These are phyloP conservation scores for Charanyca ferruginea DNA, from an alignment of 2,888 invertebrate genomes.

Conservation along the genomic window DNA sequence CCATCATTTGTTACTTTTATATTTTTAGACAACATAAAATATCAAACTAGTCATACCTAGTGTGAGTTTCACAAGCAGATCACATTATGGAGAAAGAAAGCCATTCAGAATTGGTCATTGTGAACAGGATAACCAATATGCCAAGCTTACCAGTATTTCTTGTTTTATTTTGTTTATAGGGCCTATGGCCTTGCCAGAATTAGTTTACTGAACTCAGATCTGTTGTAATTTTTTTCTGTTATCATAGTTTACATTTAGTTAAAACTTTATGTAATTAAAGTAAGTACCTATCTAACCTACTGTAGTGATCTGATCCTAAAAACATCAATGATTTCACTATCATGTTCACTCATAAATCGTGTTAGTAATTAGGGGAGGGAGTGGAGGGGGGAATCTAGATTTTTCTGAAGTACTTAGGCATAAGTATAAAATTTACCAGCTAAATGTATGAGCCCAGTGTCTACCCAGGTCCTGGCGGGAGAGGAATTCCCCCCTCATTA, in stretches of 20 bases:
- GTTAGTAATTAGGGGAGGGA: background rate
- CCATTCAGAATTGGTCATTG: background rate
- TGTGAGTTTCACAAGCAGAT: background rate
- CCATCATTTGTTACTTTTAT: background rate
- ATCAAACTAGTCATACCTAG: background rate
- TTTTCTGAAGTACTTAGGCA: too few species aligned
- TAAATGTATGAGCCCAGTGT: too few species aligned
- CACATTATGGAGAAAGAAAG: constrained; percentile 4
- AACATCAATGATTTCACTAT: constrained; percentile 28
- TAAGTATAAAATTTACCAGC: too few species aligned
- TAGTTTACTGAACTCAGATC: constrained; percentile 37
- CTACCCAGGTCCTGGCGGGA: too few species aligned
- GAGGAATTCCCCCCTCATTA: background rate
- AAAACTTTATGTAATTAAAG: background rate
- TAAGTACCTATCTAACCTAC: background rate
- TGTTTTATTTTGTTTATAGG: constrained; percentile 29
- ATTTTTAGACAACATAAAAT: constrained; percentile 31
- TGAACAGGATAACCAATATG: constrained; percentile 5
- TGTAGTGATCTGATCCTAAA: background rate
- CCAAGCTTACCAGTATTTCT: constrained; percentile 21
- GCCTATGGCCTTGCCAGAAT: constrained; percentile 45
- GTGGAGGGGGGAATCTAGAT: too few species aligned
- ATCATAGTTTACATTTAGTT: constrained; percentile 5
- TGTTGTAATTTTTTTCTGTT: constrained; percentile 14
- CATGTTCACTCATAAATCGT: constrained; percentile 7